A percentile compares a stretch with the other conserved stretches of the same genome.
Evolutionary conservation across 2,888 invertebrate genomes (phyloP).

Genomic region (Orchesellides sinensis): DNA sequence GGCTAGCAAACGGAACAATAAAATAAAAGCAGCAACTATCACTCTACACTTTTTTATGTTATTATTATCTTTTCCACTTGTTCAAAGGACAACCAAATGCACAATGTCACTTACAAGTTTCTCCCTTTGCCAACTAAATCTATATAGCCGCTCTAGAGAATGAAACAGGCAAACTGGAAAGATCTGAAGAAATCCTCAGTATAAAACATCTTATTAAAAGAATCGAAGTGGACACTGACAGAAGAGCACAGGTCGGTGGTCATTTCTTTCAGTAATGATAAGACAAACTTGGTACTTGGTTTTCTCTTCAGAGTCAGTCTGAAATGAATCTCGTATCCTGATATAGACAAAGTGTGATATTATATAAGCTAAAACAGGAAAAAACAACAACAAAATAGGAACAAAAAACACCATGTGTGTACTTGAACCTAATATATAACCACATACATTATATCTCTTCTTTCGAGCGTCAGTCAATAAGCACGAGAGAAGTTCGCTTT

Average conservation of each 20-base stretch:
- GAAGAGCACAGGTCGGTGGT: slow-evolving; percentile 39
- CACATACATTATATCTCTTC: neutral
- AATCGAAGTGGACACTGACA: neutral
- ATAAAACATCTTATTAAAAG: neutral
- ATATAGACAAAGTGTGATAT: no score
- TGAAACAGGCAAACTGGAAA: no score
- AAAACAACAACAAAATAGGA: slow-evolving; percentile 25
- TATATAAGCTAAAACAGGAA: no score
- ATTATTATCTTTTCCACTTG: slow-evolving; percentile 25
- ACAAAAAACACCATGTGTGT: no score
- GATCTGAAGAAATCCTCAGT: neutral
- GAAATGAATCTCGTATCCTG: slow-evolving; percentile 34
- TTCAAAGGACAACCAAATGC: slow-evolving; percentile 10
- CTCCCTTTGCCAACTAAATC: no score
- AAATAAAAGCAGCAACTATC: slow-evolving; percentile 3
- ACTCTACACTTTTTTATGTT: slow-evolving; percentile 28
- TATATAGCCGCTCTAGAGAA: no score
- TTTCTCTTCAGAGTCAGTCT: slow-evolving; percentile 42
- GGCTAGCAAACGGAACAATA: neutral
- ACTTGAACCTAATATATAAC: neutral
- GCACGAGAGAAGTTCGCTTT: slow-evolving; percentile 45
- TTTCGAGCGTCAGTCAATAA: neutral
- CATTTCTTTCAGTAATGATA: slow-evolving; percentile 42
- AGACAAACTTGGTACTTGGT: neutral
- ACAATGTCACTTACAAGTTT: slow-evolving; percentile 47